Evolutionary conservation across 1,140 invertebrate genomes (phyloP).

Genomic region (Drosophila pseudoobscura): DNA sequence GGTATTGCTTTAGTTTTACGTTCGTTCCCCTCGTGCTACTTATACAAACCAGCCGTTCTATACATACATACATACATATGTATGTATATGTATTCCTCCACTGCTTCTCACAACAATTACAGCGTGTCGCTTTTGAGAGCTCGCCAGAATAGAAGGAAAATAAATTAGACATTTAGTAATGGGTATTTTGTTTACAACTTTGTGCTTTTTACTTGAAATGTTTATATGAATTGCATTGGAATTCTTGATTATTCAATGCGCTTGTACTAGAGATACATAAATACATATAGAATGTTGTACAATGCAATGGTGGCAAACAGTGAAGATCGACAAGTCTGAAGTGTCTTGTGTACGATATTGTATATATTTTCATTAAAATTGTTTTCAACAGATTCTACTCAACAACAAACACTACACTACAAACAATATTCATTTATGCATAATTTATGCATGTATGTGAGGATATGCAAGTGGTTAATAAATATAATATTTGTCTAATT

Average conservation of each 20-base stretch:
- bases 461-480: background rate
- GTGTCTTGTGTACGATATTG: conserved; percentile 6
- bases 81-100: conserved; percentile 24
- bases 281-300: conserved; percentile 23
- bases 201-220: conserved; percentile 40
- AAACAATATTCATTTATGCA: background rate
- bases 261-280: conserved; percentile 23
- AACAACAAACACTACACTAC: conserved; percentile 34
- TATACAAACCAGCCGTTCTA: conserved; percentile 36
- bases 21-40: conserved; percentile 20
- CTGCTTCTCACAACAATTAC: conserved; percentile 17
- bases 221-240: conserved; percentile 43
- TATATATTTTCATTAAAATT: conserved; percentile 15
- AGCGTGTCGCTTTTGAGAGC: conserved; percentile 23
- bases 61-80: background rate
- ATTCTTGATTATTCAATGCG: conserved; percentile 20
- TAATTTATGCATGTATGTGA: conserved; percentile 7
- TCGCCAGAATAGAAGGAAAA: conserved; percentile 11
- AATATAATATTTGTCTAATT: conserved; percentile 25
- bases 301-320: conserved; percentile 26
- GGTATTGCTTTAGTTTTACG: conserved; percentile 20
- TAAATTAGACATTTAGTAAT: conserved; percentile 30
- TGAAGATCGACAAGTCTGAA: background rate
- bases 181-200: conserved; percentile 36
- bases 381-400: conserved; percentile 20